phyloP scores from a whole-genome alignment of 2,888 invertebrate genomes.

The Liodrosophila aerea region DNA sequence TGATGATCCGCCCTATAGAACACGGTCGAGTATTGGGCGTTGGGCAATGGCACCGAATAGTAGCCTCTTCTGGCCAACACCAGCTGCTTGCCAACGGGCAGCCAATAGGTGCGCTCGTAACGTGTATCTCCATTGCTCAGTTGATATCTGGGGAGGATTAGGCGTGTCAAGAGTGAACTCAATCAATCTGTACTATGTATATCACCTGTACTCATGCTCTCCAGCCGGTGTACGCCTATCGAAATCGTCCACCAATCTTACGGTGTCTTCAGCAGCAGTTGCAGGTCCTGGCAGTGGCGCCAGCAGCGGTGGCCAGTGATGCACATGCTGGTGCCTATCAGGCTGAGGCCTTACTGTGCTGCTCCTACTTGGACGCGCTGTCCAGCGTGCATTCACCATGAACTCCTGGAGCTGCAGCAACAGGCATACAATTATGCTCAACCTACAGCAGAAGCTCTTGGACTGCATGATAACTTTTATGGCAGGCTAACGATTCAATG shows the following conservation, averaged over 20 bases:
- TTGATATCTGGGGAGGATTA: constrained; percentile 55
- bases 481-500: constrained; percentile 44
- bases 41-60: constrained; percentile 75
- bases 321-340: constrained; percentile 38
- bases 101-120: constrained; percentile 77
- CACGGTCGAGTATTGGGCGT: constrained; percentile 68
- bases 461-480: constrained; percentile 39
- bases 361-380: constrained; percentile 34
- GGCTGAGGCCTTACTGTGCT: constrained; percentile 21
- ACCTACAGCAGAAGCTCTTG: constrained; percentile 12
- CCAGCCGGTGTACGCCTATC: constrained; percentile 63
- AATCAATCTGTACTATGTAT: too few species aligned
- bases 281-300: constrained; percentile 23
- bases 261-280: background rate
- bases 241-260: constrained; percentile 61
- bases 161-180: too few species aligned
- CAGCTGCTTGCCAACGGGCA: constrained; percentile 52
- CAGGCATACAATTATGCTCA: constrained; percentile 18
- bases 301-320: constrained; percentile 41
- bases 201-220: constrained; percentile 69
- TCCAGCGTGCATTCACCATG: constrained; percentile 42
- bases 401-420: constrained; percentile 16
- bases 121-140: constrained; percentile 77
- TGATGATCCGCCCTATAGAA: constrained; percentile 78
- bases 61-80: constrained; percentile 75